A percentile compares a stretch with the other conserved stretches of the same genome.
Evolutionary conservation across 2,113 vertebrate species (phyloP).

Genomic region (Anoura caudifer): DNA sequence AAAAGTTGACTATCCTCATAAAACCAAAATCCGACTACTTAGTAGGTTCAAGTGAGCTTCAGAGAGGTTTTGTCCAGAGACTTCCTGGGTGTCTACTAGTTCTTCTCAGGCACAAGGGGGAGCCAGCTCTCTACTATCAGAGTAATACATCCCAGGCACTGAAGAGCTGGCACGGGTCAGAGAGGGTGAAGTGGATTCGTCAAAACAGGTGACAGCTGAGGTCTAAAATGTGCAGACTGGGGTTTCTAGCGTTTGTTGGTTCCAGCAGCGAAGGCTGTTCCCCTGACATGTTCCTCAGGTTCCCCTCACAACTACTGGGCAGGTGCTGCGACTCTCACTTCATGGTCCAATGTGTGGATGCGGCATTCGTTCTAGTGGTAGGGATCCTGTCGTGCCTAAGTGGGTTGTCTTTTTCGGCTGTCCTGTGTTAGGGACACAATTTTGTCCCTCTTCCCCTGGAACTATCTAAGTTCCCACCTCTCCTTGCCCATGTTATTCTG

Average conservation of each 20-base stretch:
- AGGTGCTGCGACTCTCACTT: neutral
- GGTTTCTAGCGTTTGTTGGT: neutral
- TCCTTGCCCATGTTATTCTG: neutral
- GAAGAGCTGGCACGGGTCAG: neutral
- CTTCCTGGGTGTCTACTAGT: too few relatives aligned
- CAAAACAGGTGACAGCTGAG: neutral
- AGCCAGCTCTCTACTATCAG: neutral
- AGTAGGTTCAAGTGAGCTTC: neutral
- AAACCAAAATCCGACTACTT: neutral
- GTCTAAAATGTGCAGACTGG: neutral
- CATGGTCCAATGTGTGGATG: neutral
- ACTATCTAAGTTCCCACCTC: neutral
- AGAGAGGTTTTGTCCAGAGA: neutral
- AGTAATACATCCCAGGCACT: neutral
- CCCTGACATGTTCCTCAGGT: neutral
- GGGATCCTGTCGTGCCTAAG: neutral
- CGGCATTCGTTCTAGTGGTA: neutral
- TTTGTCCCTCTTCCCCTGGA: neutral
- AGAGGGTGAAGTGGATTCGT: neutral
- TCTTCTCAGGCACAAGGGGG: conserved; percentile 31
- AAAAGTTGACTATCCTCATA: neutral
- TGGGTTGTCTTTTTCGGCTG: neutral
- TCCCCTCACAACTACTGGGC: neutral
- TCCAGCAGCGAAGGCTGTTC: neutral
- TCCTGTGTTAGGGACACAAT: neutral